These are phyloP conservation scores for Trachelus tabidus DNA, from an alignment of 2,888 invertebrate species.

Conservation along the genomic window DNA sequence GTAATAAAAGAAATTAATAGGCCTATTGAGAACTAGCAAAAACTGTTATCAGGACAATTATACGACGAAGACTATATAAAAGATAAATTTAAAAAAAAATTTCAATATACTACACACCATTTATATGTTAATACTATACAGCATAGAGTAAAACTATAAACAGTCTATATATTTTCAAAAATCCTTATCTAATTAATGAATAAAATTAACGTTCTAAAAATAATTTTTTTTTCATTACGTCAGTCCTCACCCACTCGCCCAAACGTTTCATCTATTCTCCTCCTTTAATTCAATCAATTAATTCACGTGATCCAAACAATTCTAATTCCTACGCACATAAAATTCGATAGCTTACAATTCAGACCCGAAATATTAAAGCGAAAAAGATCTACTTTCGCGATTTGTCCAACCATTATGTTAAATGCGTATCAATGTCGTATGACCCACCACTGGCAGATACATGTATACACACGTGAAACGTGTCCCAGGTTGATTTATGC, in stretches of 20 bases:
- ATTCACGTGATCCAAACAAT: not conserved
- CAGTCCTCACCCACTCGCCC: not conserved
- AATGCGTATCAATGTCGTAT: not conserved
- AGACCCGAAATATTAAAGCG: not conserved
- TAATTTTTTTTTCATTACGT: not conserved
- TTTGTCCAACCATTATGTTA: not conserved
- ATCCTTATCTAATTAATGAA: no score
- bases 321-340: not conserved
- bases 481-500: not conserved
- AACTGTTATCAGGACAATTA: not conserved
- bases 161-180: no score
- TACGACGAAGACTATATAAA: not conserved
- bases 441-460: not conserved
- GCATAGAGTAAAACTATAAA: no score
- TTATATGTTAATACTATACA: no score
- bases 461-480: not conserved
- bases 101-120: no score
- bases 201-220: no score
- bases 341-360: not conserved
- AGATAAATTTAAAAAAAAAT: not conserved
- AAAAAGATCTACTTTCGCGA: not conserved
- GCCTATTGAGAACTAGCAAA: not conserved
- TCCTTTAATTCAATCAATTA: not conserved
- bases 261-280: not conserved
- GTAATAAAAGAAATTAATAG: not conserved